Evolutionary conservation across 2,113 vertebrate genomes (phyloP).

Genomic region (Hemichromis elongatus): DNA sequence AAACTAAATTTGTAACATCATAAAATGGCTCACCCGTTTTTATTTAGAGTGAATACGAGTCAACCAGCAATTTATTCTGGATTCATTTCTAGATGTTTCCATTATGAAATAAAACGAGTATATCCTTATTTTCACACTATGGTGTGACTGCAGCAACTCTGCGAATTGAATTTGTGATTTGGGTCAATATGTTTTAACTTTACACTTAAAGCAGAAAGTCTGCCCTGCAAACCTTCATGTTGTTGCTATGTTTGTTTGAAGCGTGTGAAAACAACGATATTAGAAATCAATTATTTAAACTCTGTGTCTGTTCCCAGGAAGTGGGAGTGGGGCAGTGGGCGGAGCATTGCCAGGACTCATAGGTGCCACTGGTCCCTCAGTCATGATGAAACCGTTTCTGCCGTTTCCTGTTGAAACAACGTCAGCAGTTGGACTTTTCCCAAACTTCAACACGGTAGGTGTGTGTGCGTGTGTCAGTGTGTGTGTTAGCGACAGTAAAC

Average conservation of each 20-base stretch:
- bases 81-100: neutral
- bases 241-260: neutral
- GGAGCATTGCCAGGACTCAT: slow-evolving; percentile 79
- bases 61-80: fast-evolving
- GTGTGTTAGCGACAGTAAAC: neutral
- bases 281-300: neutral
- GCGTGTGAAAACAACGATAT: neutral
- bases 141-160: neutral
- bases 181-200: neutral
- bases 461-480: neutral
- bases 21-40: neutral
- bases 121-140: neutral
- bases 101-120: neutral
- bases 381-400: slow-evolving; percentile 94
- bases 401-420: slow-evolving; percentile 86
- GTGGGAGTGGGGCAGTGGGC: slow-evolving; percentile 40
- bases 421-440: slow-evolving; percentile 89
- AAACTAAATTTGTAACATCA: neutral
- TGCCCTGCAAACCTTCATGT: neutral
- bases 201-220: neutral
- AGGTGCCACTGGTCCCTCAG: slow-evolving; percentile 68
- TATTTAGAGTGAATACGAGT: neutral
- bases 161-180: neutral
- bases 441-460: slow-evolving; percentile 92
- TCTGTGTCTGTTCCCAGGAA: slow-evolving; percentile 67